phyloP scores from a whole-genome alignment of 2,113 vertebrate genomes.

The Vulpes vulpes region DNA sequence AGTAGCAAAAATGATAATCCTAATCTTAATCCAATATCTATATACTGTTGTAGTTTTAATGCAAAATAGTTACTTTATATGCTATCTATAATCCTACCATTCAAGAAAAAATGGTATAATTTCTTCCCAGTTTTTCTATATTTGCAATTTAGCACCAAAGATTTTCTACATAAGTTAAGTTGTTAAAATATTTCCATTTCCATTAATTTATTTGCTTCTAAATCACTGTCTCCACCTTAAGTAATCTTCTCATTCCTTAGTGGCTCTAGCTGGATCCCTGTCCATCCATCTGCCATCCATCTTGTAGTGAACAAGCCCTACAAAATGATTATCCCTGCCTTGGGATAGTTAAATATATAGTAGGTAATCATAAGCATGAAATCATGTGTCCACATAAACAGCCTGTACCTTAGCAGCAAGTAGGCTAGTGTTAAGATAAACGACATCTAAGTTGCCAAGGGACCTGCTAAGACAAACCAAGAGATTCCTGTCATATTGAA shows the following conservation, averaged over 20 bases:
- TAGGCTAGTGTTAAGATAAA: background rate
- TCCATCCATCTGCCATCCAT: constrained; percentile 48
- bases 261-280: constrained; percentile 45
- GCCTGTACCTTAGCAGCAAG: background rate
- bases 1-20: background rate
- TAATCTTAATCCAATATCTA: background rate
- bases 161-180: background rate
- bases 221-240: constrained; percentile 48
- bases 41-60: background rate
- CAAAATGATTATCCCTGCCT: constrained; percentile 1
- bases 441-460: background rate
- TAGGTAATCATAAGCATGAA: constrained; percentile 29
- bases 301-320: background rate
- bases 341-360: constrained; percentile 36
- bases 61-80: background rate
- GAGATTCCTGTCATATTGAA: background rate
- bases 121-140: background rate
- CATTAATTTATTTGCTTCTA: background rate
- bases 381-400: constrained; percentile 15
- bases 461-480: background rate
- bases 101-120: background rate
- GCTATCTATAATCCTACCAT: background rate
- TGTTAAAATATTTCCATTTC: background rate
- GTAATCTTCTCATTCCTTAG: constrained; percentile 33
- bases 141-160: background rate